A percentile compares a stretch with the other conserved stretches of the same genome.
Conservation (phyloP, 2,888 invertebrate species). For the Tetranychus truncatus region DNA sequence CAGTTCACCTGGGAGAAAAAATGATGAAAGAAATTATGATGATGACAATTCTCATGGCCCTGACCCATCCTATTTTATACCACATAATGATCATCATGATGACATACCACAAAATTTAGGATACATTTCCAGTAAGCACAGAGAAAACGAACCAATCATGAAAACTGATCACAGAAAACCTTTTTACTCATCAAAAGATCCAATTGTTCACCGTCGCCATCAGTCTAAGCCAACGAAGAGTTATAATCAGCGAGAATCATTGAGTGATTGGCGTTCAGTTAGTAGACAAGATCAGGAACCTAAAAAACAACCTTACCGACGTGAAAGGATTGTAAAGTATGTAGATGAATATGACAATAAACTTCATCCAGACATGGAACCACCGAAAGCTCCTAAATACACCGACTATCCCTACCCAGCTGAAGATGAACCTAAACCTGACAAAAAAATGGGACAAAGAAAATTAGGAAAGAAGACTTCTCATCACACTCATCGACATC, state of each 20-base stretch:
- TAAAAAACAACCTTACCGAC: not conserved
- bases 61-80: not conserved
- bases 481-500: not conserved
- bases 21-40: not conserved
- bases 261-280: not conserved
- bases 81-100: not conserved
- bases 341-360: not conserved
- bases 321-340: not conserved
- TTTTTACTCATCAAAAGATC: not conserved
- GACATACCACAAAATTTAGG: not conserved
- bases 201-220: not conserved
- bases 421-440: not conserved
- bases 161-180: not conserved
- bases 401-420: not conserved
- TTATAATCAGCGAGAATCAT: not conserved
- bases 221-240: not conserved
- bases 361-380: not conserved
- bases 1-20: not conserved
- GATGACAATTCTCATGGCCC: not conserved
- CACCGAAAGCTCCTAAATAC: not conserved
- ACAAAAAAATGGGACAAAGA: not conserved
- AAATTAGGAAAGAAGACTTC: not conserved
- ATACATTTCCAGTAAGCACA: not conserved
- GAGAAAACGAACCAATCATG: not conserved
- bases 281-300: not conserved